These are phyloP conservation scores for Melitaea athalia DNA, from an alignment of 2,888 invertebrate species.

Conservation along the genomic window DNA sequence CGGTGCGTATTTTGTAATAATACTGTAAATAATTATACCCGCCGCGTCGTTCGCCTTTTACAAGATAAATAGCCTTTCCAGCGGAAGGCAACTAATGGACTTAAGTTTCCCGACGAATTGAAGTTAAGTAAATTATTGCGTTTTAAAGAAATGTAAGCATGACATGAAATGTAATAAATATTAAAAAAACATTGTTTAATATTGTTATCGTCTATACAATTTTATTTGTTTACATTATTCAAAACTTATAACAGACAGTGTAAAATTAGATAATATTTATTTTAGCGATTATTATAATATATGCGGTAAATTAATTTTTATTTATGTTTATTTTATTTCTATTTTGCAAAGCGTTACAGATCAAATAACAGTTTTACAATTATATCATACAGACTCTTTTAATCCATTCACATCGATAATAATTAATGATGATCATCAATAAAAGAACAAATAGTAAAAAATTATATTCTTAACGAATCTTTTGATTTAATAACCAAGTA, in stretches of 20 bases:
- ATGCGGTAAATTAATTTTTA: too few relatives aligned
- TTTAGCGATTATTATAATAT: too few relatives aligned
- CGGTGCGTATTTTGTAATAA: slow-evolving; percentile 44
- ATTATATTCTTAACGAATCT: too few relatives aligned
- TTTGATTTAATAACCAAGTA: not conserved
- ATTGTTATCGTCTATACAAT: too few relatives aligned
- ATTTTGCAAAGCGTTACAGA: too few relatives aligned
- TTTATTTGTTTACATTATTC: not conserved
- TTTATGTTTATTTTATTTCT: too few relatives aligned
- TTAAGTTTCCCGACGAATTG: slow-evolving; percentile 12
- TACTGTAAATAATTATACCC: slow-evolving; percentile 53
- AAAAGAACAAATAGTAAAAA: too few relatives aligned
- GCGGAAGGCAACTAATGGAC: slow-evolving; percentile 29
- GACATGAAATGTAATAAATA: not conserved
- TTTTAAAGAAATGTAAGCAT: not conserved
- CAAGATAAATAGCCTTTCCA: slow-evolving; percentile 62
- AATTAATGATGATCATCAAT: too few relatives aligned
- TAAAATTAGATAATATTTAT: not conserved
- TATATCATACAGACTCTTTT: too few relatives aligned
- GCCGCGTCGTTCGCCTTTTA: slow-evolving; percentile 53
- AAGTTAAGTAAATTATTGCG: slow-evolving; percentile 9
- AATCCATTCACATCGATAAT: too few relatives aligned
- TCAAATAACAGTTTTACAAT: too few relatives aligned
- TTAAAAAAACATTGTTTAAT: not conserved
- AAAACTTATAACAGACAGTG: not conserved